Evolutionary conservation across 2,888 invertebrate genomes (phyloP), one percentile per base, ranked within the genome.

Genomic region (Pecten maximus): DNA sequence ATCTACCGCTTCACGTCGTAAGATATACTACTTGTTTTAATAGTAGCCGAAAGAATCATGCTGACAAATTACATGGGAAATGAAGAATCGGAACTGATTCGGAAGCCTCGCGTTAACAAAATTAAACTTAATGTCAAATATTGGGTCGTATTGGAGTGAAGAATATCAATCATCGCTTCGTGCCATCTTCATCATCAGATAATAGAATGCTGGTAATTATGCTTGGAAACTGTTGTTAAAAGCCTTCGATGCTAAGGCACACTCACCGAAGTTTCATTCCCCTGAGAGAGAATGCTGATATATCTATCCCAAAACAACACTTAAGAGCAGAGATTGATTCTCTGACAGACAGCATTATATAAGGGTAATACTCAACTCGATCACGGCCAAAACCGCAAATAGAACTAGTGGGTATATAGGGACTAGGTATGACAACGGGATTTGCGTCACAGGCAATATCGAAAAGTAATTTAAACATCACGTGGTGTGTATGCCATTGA

Each of bases 321-420:
- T 74, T 8, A 74, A 74, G 12, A 74, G 0, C 10, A 23, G 74
- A 35, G 74, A 74, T 74, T 74, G 74, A 74, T 74, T 74, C 35
- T 28, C 16, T 74, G 35, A 74, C 35, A 74, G 74, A 74, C 74
- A 74, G 28, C 35, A 74, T 74, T 74, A 74, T 74, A 74, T 74
- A 28, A 28, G 74, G 74, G 74, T 35, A 74, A 74, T 74, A 35
- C 28, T 28, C 23, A 2, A 35, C 74, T 74, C 10, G 74, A 74
- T 74, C 12, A 35, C 74, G 35, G 2, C 28, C 35, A 35, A 74
- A 74, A 74, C 74, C 74, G 74, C 74, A 74, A 35, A 74, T 74
- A 74, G 35, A 74, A 28, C 35, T 35, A 28, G 74, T 74, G 74
- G 15, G 74, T 28, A 74, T 28, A 74, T 15, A 12, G 74, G 74